phyloP scores from a whole-genome alignment of 2,113 vertebrate genomes.

The Myotis yumanensis region DNA sequence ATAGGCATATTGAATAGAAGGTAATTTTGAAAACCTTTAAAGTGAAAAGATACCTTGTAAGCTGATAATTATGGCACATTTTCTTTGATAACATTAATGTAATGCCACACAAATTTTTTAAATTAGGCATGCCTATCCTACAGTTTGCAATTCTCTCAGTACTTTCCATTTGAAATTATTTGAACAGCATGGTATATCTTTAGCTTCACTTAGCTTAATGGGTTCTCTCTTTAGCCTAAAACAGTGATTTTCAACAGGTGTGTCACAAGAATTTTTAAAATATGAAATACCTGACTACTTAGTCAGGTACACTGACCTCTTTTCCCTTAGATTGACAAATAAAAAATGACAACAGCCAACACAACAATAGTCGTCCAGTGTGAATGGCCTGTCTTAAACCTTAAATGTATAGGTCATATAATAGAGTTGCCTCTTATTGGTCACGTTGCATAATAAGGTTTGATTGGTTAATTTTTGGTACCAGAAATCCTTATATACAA shows the following conservation, averaged over 20 bases:
- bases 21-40: constrained; percentile 37
- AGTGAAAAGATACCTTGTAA: constrained; percentile 26
- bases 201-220: constrained; percentile 9
- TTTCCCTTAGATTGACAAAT: not conserved
- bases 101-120: not conserved
- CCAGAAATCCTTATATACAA: not conserved
- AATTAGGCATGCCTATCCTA: not conserved
- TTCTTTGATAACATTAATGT: not conserved
- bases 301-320: not conserved
- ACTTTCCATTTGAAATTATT: constrained; percentile 12
- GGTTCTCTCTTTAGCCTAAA: not conserved
- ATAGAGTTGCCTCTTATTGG: not conserved
- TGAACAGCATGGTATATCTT: constrained; percentile 28
- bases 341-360: not conserved
- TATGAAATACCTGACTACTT: not conserved
- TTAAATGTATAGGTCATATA: not conserved
- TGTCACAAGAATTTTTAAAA: not conserved
- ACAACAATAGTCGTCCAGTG: not conserved
- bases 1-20: not conserved
- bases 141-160: not conserved
- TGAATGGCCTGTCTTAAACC: not conserved
- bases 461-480: not conserved
- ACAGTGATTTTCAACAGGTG: not conserved
- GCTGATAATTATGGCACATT: not conserved
- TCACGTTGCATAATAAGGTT: not conserved